Conservation (phyloP, 2,888 invertebrate species). For the Drosophila greeni region DNA sequence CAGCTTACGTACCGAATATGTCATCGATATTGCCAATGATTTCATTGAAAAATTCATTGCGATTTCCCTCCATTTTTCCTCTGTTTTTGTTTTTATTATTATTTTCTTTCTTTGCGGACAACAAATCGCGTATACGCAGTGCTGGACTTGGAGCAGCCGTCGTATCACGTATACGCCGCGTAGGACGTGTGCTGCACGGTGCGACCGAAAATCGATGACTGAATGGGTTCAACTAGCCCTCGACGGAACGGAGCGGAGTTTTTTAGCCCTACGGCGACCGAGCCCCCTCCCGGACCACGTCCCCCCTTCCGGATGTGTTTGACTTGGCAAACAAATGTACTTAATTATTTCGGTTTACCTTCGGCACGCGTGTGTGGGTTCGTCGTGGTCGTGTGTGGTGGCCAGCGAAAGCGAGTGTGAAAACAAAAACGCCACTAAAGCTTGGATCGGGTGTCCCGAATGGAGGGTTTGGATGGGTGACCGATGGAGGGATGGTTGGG, state of each 20-base stretch:
- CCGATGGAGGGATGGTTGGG: slow-evolving; percentile 1
- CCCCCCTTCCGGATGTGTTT: slow-evolving; percentile 53
- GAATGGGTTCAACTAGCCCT: slow-evolving; percentile 34
- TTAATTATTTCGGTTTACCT: slow-evolving; percentile 62
- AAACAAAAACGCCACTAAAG: slow-evolving; percentile 42
- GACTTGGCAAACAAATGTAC: slow-evolving; percentile 63
- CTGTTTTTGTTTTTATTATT: slow-evolving; percentile 1
- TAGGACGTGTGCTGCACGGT: slow-evolving; percentile 48
- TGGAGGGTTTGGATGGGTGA: background rate
- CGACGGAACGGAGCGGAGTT: background rate
- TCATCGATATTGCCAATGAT: slow-evolving; percentile 77
- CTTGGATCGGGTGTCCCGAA: slow-evolving; percentile 8
- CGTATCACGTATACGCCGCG: slow-evolving; percentile 22
- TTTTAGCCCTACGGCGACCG: background rate
- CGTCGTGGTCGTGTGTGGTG: slow-evolving; percentile 2
- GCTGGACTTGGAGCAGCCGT: slow-evolving; percentile 1
- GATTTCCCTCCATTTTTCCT: slow-evolving; percentile 66
- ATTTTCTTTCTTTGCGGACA: background rate
- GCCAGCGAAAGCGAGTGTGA: slow-evolving; percentile 36
- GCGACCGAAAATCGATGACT: slow-evolving; percentile 71
- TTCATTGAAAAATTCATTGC: slow-evolving; percentile 72
- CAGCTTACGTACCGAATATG: slow-evolving; percentile 74
- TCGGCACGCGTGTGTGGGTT: slow-evolving; percentile 6
- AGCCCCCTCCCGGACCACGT: background rate
- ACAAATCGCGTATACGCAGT: slow-evolving; percentile 4